phyloP scores from a whole-genome alignment of 2,888 invertebrate genomes.

The Palloptera scutellata region DNA sequence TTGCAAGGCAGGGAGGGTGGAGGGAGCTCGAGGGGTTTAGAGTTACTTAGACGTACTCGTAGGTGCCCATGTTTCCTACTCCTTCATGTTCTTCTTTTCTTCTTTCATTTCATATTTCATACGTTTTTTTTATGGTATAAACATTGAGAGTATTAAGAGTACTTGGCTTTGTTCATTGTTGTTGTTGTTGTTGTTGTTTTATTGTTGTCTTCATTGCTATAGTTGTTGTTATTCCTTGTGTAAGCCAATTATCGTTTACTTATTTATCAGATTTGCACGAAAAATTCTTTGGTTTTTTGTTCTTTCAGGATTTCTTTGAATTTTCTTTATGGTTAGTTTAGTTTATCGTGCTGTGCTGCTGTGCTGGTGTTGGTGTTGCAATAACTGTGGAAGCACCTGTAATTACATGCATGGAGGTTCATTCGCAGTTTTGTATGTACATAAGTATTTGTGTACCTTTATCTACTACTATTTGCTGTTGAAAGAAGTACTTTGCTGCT shows the following conservation, averaged over 20 bases:
- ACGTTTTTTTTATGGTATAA: neutral
- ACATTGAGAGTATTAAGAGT: too few relatives aligned
- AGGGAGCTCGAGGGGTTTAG: too few relatives aligned
- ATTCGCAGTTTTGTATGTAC: too few relatives aligned
- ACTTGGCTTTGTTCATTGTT: constrained; percentile 1
- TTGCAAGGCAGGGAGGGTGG: too few relatives aligned
- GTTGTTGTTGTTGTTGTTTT: constrained; percentile 21
- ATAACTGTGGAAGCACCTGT: constrained; percentile 30
- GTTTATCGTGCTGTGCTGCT: neutral
- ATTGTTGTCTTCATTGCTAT: constrained; percentile 13
- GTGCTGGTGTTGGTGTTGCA: constrained; percentile 6
- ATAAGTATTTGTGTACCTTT: too few relatives aligned
- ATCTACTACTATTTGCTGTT: too few relatives aligned
- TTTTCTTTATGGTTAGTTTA: too few relatives aligned
- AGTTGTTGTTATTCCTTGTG: constrained; percentile 41
- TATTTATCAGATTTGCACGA: constrained; percentile 51
- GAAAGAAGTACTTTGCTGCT: too few relatives aligned
- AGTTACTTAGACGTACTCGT: too few relatives aligned
- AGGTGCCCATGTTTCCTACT: neutral
- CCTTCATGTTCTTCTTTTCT: neutral
- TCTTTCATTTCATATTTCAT: neutral
- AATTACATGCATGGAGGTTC: constrained; percentile 22
- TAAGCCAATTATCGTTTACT: constrained; percentile 52
- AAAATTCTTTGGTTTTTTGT: neutral
- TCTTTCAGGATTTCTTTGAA: too few relatives aligned